Evolutionary conservation across 2,113 vertebrate genomes (phyloP), one percentile per base, ranked within the genome.

Genomic region (Carassius carassius): DNA sequence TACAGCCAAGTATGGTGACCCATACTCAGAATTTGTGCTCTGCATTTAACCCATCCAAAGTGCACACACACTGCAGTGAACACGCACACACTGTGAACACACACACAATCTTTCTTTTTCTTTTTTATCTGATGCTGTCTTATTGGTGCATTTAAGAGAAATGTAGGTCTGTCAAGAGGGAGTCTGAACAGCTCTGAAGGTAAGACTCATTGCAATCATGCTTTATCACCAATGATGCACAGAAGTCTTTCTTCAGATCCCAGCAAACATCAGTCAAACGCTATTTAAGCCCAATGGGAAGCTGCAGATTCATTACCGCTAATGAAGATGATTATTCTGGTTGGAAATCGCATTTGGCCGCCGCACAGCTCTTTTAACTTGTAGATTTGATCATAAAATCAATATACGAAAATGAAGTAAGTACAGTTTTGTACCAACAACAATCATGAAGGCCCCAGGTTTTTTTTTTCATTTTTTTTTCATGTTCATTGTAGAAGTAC

Each of bases 381-480:
- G 74, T 17, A 76, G 74, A 54, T 76, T 76, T 54, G 74, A 76
- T 76, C 74, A 54, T 49, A 54, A 32, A 76, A 51, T 76, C 47
- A 76, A 54, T 76, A 29, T 6, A 32, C 13, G 41, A 49, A 74
- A 74, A 74, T 25, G 1, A 49, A 74, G 37, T 44, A 73, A 44
- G 70, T 23, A 74, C 72, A 74, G 72, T 74, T 73, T 47, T 73
- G 70, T 47, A 47, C 70, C 70, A 25, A 8, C 41, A 47, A n/a
- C 41, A 74, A 47, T 74, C 12, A 23, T 7, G 12, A 74, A 49
- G 47, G 44, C 74, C 19, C 7, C 23, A 2, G 23, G 23, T n/a
- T 17, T 5, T 19, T 51, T 49, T 73, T 44, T 5, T 49, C 44
- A n/a, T 5, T 4, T 37, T 37, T 41, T 19, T 44, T n/a, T 25